Evolutionary conservation across 2,113 vertebrate species (phyloP).

Genomic region (Ellobius talpinus): DNA sequence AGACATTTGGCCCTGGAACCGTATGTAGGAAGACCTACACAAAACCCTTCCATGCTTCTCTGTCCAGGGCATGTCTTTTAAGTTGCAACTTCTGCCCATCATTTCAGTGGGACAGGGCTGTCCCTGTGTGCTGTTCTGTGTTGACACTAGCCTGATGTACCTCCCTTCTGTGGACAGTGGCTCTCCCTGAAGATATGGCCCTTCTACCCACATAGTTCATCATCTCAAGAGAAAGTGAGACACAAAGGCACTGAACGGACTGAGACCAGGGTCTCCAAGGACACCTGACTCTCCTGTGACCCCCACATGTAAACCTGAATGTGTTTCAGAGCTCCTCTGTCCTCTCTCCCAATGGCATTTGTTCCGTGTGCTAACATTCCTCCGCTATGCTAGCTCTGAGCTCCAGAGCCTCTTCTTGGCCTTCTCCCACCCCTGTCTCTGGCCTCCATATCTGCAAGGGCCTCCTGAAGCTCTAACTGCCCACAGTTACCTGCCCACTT

Average conservation of each 20-base stretch:
- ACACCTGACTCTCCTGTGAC: background rate
- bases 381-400: background rate
- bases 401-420: rapidly evolving
- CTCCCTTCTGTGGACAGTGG: rapidly evolving
- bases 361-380: too few relatives aligned
- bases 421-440: too few relatives aligned
- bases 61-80: rapidly evolving
- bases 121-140: rapidly evolving
- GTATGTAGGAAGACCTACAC: rapidly evolving
- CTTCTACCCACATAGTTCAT: rapidly evolving
- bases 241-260: rapidly evolving
- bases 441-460: background rate
- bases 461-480: background rate
- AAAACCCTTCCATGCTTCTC: rapidly evolving
- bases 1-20: background rate
- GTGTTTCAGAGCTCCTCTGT: rapidly evolving
- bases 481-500: background rate
- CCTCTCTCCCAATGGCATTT: background rate
- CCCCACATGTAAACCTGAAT: rapidly evolving
- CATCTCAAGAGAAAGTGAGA: rapidly evolving
- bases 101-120: rapidly evolving
- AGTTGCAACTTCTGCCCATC: background rate
- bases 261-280: too few relatives aligned
- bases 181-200: background rate
- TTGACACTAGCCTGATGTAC: background rate